These are phyloP conservation scores for Chelon auratus DNA, from an alignment of 2,797 vertebrate genomes.

Conservation along the genomic window DNA sequence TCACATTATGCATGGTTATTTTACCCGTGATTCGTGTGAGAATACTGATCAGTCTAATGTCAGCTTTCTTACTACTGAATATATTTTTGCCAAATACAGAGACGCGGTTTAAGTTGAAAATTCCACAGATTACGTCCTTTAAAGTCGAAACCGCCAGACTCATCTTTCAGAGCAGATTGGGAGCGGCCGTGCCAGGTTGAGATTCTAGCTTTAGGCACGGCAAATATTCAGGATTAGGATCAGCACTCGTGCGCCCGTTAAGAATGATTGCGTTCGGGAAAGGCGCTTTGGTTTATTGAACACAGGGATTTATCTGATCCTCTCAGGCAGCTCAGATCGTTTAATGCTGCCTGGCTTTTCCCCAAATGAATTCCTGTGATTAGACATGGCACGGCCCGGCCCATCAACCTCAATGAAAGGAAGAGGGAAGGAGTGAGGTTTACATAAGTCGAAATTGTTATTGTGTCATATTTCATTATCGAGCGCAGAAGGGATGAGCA, in stretches of 20 bases:
- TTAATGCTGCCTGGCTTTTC: constrained; percentile 82
- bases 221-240: constrained; percentile 86
- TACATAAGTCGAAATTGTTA: constrained; percentile 62
- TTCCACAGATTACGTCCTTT: constrained; percentile 18
- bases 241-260: constrained; percentile 81
- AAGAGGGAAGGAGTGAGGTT: constrained; percentile 46
- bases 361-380: constrained; percentile 85
- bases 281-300: constrained; percentile 86
- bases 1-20: neutral
- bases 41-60: neutral
- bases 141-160: constrained; percentile 46
- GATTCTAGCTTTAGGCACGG: constrained; percentile 61
- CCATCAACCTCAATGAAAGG: constrained; percentile 66
- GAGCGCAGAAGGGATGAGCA: constrained; percentile 32
- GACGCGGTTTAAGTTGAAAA: constrained; percentile 5
- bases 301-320: constrained; percentile 86
- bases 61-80: neutral
- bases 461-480: constrained; percentile 64
- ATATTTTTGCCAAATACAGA: too few species aligned
- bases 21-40: neutral
- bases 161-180: constrained; percentile 61
- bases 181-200: constrained; percentile 53
- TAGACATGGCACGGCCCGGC: constrained; percentile 76
- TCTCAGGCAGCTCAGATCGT: constrained; percentile 84
- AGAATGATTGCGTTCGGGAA: constrained; percentile 87